Evolutionary conservation across 2,113 vertebrate species (phyloP).

Genomic region (Rhynchomys soricoides): DNA sequence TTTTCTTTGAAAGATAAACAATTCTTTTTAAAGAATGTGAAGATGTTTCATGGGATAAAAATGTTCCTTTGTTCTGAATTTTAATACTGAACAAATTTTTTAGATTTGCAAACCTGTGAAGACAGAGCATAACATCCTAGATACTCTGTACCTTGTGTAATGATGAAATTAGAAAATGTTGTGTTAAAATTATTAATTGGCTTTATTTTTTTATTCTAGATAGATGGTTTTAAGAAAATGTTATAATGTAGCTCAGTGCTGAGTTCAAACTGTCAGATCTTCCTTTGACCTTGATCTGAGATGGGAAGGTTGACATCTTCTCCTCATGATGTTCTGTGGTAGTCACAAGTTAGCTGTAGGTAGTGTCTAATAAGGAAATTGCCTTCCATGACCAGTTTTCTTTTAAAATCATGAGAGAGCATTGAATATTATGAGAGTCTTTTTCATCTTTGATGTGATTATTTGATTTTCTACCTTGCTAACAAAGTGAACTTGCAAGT

Average conservation of each 20-base stretch:
- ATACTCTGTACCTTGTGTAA: neutral
- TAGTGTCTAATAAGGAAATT: neutral
- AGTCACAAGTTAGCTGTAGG: neutral
- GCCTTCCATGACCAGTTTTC: neutral
- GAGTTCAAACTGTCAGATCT: neutral
- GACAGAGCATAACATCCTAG: neutral
- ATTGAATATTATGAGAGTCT: neutral
- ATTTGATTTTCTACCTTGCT: conserved; percentile 4
- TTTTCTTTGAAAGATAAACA: neutral
- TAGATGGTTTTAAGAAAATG: neutral
- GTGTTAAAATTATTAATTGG: neutral
- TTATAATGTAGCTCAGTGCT: neutral
- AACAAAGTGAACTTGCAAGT: neutral
- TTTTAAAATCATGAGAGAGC: neutral
- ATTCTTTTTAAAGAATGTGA: neutral
- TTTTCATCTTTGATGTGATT: neutral
- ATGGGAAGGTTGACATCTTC: neutral
- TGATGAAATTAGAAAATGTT: neutral
- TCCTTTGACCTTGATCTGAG: neutral
- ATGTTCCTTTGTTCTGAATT: conserved; percentile 40
- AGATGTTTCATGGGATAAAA: conserved; percentile 5
- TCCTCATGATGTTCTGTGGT: no score
- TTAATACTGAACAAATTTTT: neutral
- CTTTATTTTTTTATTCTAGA: neutral
- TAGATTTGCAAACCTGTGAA: neutral